Evolutionary conservation across 2,888 invertebrate genomes (phyloP), one percentile per base, ranked within the genome.

Genomic region (Clusia tigrina): DNA sequence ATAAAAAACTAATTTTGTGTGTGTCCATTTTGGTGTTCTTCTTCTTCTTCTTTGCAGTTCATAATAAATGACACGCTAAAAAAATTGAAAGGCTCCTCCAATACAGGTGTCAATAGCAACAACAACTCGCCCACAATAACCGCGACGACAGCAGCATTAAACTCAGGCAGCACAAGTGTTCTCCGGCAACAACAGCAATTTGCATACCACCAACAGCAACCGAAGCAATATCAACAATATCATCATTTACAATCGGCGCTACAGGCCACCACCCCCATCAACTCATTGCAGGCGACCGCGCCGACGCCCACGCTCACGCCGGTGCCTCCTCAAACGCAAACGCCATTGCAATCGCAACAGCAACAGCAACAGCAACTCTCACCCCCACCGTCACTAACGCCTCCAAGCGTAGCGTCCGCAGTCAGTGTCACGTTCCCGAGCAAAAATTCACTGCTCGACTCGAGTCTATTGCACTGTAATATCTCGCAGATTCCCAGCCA

Each of bases 11-110:
- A n/a, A n/a, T n/a, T n/a, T n/a, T n/a, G n/a, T n/a, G n/a, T n/a
- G n/a, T n/a, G n/a, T n/a, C n/a, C n/a, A n/a, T n/a, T n/a, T n/a
- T n/a, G n/a, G n/a, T n/a, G n/a, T n/a, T n/a, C 59, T 54, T 60
- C 42, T 52, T 32, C 56, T 2, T 62, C 18, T 66, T 54, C 26
- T 1, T 69, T 70, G 17, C 63, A 83, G 83, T 83, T 83, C 74
- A 82, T 83, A 72, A 83, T 83, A 77, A 83, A 83, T 77, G 82
- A 83, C 70, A 80, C 83, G 60, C 73, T 83, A 68, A 81, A 81
- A 70, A 82, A 83, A 72, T 73, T 83, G 62, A 82, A 83, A 71
- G 82, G 82, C 60, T 81, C 81, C 60, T 81, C 81, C 26, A 71
- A 67, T 64, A 54, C 62, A 56, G 58, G 68, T 62, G 46, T 61